Evolutionary conservation across 2,888 invertebrate species (phyloP), one percentile per base, ranked within the genome.

Genomic region (Pemphredon lugubris): DNA sequence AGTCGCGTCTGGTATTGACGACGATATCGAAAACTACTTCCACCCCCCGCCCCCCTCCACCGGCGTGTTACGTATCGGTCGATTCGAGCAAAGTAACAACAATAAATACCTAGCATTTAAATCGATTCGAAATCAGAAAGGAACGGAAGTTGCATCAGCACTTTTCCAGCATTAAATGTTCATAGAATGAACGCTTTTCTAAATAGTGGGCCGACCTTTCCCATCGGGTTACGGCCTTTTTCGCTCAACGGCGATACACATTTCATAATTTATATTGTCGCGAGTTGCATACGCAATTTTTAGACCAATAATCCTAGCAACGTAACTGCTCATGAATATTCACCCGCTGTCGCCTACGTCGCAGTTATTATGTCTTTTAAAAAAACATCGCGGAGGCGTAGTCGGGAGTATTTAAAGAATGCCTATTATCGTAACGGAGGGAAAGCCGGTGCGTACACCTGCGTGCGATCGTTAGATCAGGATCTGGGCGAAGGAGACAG

Each of bases 141-240:
- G 57, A 75, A 66, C 84, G 85, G 85, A 86, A 81, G 81, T 87
- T 82, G 79, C 80, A n/a, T 86, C 84, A 83, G 86, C 85, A 78
- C 73, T 81, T 82, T 71, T 68, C 23, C 40, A 45, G 37, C 11
- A 30, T 65, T 58, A 47, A 23, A 47, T 48, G 65, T 57, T 51
- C 55, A 37, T 73, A 83, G 83, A 86, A 87, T 83, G 75, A 80
- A 70, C 77, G 61, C 70, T 69, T 84, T 82, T 83, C 74, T 81
- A 80, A 84, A 81, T 86, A 84, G 82, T 77, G 74, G 54, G 18
- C 54, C 75, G 82, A 85, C 83, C 84, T 86, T 79, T 87, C 87
- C 83, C 87, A 86, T 78, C 69, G 79, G 86, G 85, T 87, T 73
- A 77, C 68, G 83, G 79, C 83, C 83, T 79, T 75, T 67, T 69